phyloP scores from a whole-genome alignment of 92 coral and sea anemone genomes.

The Porites cylindrica region DNA sequence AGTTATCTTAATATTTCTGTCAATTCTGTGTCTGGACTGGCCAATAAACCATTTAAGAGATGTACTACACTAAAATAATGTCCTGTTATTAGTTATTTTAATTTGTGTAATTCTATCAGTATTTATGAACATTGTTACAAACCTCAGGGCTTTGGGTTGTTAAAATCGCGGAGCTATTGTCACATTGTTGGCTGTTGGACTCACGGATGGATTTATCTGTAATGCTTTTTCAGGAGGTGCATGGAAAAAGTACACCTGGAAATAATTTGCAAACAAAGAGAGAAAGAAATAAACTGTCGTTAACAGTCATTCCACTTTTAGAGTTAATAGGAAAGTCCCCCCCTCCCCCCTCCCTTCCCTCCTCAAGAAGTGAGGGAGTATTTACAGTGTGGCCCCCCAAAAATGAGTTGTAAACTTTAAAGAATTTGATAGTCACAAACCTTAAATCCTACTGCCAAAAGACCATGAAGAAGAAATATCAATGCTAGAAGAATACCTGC shows the following conservation, averaged over 20 bases:
- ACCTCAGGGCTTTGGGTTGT: background rate
- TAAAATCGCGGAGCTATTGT: background rate
- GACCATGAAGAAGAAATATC: constrained; percentile 85
- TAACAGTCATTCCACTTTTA: background rate
- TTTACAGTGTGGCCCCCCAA: too few species aligned
- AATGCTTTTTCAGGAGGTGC: constrained; percentile 71
- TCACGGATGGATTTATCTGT: background rate
- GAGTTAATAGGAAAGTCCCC: background rate
- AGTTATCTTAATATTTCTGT: too few species aligned
- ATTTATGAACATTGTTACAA: background rate
- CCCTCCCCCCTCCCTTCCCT: too few species aligned
- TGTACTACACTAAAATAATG: too few species aligned
- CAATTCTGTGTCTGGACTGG: too few species aligned
- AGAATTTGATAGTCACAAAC: constrained; percentile 1
- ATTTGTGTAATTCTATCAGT: too few species aligned
- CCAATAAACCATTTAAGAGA: too few species aligned
- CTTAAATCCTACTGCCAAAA: constrained; percentile 92
- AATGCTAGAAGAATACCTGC: constrained; percentile 64
- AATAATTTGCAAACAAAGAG: background rate
- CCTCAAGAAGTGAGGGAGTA: too few species aligned
- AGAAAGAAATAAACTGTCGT: background rate
- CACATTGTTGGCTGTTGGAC: constrained; percentile 28
- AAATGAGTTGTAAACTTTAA: too few species aligned
- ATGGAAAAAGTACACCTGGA: constrained; percentile 89
- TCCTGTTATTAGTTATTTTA: too few species aligned